phyloP scores from a whole-genome alignment of 1,140 invertebrate species.

The Zaprionus ghesquierei region DNA sequence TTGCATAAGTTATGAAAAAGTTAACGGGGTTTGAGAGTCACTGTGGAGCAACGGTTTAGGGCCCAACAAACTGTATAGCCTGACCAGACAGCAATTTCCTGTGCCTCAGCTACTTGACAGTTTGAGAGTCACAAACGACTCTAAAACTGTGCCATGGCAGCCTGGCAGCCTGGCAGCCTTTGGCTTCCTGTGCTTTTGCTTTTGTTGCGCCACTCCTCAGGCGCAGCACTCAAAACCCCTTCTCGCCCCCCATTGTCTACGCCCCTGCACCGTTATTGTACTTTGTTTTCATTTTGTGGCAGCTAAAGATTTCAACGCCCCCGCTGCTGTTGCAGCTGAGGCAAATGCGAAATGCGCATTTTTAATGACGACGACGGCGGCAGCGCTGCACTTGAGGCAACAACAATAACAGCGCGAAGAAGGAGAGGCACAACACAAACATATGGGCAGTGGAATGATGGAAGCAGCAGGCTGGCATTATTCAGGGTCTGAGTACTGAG shows the following conservation, averaged over 20 bases:
- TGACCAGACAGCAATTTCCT: not conserved
- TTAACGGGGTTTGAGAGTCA: not conserved
- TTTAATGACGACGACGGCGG: constrained; percentile 60
- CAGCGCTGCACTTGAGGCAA: constrained; percentile 66
- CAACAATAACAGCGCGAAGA: constrained; percentile 38
- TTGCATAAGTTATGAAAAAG: constrained; percentile 51
- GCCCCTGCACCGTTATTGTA: constrained; percentile 16
- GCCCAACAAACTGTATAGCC: not conserved
- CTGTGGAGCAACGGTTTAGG: not conserved
- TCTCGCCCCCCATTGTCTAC: not conserved
- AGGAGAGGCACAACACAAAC: constrained; percentile 20
- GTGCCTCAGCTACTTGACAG: not conserved
- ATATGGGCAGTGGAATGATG: not conserved
- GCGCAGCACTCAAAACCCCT: not conserved
- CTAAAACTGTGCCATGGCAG: constrained; percentile 21
- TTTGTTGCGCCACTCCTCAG: constrained; percentile 15
- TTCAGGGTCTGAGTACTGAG: constrained; percentile 19
- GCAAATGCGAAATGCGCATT: constrained; percentile 78
- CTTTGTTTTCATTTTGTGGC: constrained; percentile 47
- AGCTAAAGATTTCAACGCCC: constrained; percentile 50
- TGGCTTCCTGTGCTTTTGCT: constrained; percentile 54
- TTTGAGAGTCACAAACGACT: not conserved
- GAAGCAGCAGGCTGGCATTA: too few species aligned
- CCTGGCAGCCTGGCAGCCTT: not conserved
- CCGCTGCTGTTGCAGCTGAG: too few species aligned